These are phyloP conservation scores for Cheilosia soror DNA, from an alignment of 2,888 invertebrate genomes.

Conservation along the genomic window DNA sequence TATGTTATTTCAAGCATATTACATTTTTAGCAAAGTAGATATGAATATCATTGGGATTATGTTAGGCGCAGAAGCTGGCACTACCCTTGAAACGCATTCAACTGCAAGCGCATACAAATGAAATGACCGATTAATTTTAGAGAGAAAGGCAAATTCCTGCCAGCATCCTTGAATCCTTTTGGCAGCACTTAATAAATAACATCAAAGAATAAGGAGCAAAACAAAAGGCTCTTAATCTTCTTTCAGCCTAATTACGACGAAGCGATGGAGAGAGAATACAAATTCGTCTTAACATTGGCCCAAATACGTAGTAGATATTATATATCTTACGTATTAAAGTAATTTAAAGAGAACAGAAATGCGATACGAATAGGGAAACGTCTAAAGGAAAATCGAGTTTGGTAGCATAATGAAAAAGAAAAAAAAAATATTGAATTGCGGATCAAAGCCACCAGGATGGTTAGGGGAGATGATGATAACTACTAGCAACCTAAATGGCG, in stretches of 20 bases:
- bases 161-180: constrained; percentile 7
- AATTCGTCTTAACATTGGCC: not conserved
- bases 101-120: constrained; percentile 9
- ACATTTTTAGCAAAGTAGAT: no score
- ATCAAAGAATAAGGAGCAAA: not conserved
- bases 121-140: constrained; percentile 17
- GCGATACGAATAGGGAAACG: not conserved
- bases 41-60: no score
- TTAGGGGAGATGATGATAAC: not conserved
- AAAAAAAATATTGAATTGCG: constrained; percentile 59
- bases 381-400: constrained; percentile 47
- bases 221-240: constrained; percentile 42
- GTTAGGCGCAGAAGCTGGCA: no score
- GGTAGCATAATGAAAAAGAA: constrained; percentile 45
- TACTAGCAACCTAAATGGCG: not conserved
- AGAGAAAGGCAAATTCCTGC: not conserved
- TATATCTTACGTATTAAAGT: not conserved
- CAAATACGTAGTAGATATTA: not conserved
- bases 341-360: constrained; percentile 1
- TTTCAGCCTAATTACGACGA: constrained; percentile 45
- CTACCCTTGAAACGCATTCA: constrained; percentile 7
- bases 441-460: constrained; percentile 48
- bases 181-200: constrained; percentile 6
- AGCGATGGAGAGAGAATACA: constrained; percentile 16
- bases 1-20: no score